Conservation (phyloP, 2,888 invertebrate species). For the Lycophotia porphyrea region DNA sequence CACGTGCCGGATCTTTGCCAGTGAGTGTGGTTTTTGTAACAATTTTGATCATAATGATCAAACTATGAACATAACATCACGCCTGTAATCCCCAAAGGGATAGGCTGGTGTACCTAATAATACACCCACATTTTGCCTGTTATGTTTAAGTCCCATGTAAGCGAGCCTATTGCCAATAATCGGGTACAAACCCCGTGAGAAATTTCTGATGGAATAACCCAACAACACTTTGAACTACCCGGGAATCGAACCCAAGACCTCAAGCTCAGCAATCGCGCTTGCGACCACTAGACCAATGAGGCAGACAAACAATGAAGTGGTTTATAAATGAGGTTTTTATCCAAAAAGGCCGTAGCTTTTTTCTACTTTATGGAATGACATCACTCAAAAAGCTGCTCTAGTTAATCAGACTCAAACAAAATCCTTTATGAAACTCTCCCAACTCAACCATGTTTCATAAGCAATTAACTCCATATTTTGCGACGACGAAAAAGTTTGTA, state of each 20-base stretch:
- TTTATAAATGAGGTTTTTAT: neutral
- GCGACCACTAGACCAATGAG: too few species aligned
- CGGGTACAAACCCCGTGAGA: too few species aligned
- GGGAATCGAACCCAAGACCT: too few species aligned
- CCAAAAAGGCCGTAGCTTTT: neutral
- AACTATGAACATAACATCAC: neutral
- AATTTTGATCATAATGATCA: neutral
- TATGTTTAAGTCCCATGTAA: too few species aligned
- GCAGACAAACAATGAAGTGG: neutral
- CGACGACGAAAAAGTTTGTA: conserved; percentile 35
- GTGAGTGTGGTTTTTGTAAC: conserved; percentile 87
- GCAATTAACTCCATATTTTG: conserved; percentile 38
- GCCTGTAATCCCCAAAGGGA: too few species aligned
- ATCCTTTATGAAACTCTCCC: conserved; percentile 6
- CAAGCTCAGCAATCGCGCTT: too few species aligned
- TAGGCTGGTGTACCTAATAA: too few species aligned
- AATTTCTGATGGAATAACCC: too few species aligned
- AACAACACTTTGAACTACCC: too few species aligned
- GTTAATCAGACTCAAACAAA: conserved; percentile 10
- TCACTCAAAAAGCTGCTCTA: neutral
- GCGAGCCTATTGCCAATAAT: too few species aligned
- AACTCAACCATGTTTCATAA: conserved; percentile 20
- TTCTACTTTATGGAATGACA: neutral
- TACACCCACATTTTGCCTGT: too few species aligned
- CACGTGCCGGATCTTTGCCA: conserved; percentile 97